Evolutionary conservation across 2,888 invertebrate species (phyloP).

Genomic region (Erebia epiphron): DNA sequence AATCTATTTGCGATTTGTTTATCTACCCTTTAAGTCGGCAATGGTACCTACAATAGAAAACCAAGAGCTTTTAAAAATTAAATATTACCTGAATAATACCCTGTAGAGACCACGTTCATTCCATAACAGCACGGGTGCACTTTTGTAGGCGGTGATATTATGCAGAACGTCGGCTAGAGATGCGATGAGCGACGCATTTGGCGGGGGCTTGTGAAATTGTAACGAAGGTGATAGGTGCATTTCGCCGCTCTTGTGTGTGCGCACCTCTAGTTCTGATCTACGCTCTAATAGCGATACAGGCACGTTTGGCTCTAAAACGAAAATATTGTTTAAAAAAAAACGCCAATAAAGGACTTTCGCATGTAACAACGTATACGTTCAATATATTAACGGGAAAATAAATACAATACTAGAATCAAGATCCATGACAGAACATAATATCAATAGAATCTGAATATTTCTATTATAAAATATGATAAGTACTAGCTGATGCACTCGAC

Average conservation of each 20-base stretch:
- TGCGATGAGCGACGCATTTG: constrained; percentile 59
- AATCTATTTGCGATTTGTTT: too few species aligned
- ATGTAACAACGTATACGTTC: neutral
- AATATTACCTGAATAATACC: constrained; percentile 64
- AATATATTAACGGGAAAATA: neutral
- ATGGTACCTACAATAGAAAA: too few species aligned
- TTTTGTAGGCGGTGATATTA: constrained; percentile 58
- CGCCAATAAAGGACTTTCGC: neutral
- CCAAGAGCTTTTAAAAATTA: too few species aligned
- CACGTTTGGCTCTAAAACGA: constrained; percentile 67
- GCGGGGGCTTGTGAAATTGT: constrained; percentile 51
- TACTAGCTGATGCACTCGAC: too few species aligned
- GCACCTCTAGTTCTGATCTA: constrained; percentile 66
- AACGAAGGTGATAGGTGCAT: constrained; percentile 52
- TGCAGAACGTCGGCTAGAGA: constrained; percentile 60
- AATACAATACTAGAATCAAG: neutral
- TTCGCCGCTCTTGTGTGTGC: constrained; percentile 62
- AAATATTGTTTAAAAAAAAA: constrained; percentile 9
- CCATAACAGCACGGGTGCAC: constrained; percentile 64
- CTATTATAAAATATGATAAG: too few species aligned
- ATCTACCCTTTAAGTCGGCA: too few species aligned
- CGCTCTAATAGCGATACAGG: constrained; percentile 66
- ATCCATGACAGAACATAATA: neutral
- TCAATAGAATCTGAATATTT: too few species aligned
- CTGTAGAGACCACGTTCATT: constrained; percentile 69